Conservation (phyloP, 1,140 invertebrate genomes). For the Palaemon carinicauda region DNA sequence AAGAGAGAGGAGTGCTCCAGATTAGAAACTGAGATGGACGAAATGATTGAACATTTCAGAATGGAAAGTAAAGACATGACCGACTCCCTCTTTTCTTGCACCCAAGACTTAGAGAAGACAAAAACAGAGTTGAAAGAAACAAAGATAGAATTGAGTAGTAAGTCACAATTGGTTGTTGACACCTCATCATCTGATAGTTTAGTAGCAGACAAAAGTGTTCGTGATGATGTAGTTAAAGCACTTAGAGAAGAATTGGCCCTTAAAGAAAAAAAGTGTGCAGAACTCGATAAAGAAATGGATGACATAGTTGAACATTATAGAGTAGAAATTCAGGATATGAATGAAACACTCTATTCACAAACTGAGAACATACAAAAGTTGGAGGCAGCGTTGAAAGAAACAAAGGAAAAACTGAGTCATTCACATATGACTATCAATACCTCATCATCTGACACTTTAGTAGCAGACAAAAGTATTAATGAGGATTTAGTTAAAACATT, state of each 20-base stretch:
- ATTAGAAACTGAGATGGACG: neutral
- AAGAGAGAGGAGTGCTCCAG: neutral
- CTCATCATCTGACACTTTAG: too few relatives aligned
- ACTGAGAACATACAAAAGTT: neutral
- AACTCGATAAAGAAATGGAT: neutral
- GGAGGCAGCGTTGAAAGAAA: too few relatives aligned
- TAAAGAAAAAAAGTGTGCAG: neutral
- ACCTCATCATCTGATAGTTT: too few relatives aligned
- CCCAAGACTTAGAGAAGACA: neutral
- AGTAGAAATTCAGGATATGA: neutral
- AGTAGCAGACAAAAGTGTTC: neutral
- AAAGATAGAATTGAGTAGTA: neutral
- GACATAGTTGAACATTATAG: constrained; percentile 3
- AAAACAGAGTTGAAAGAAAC: too few relatives aligned
- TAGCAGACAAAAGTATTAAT: neutral
- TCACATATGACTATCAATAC: too few relatives aligned
- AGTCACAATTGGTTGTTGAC: too few relatives aligned
- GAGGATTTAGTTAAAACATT: too few relatives aligned
- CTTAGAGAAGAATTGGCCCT: neutral
- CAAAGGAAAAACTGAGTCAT: neutral
- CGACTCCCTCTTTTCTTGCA: neutral
- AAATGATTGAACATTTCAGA: neutral
- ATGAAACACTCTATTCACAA: neutral
- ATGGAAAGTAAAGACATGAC: neutral
- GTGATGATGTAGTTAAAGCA: neutral